Conservation (phyloP, 2,797 vertebrate species). For the Sus cebifrons region DNA sequence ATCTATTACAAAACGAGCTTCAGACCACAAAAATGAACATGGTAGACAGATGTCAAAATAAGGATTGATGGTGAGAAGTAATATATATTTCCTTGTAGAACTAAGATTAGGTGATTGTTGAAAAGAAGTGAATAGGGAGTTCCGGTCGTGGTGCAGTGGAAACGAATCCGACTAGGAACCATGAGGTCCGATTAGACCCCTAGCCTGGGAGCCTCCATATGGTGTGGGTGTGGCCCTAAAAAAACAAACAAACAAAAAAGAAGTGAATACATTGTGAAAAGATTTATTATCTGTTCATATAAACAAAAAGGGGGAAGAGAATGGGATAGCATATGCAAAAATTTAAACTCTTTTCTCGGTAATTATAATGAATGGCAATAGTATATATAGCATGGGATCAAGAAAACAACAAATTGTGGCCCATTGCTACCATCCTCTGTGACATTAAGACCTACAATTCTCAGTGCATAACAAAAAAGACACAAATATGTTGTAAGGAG, state of each 20-base stretch:
- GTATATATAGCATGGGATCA: not conserved
- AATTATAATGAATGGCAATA: not conserved
- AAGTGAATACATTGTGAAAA: not conserved
- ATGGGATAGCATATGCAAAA: not conserved
- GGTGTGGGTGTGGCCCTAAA: too few species aligned
- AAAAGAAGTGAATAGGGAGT: not conserved
- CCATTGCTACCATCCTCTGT: not conserved
- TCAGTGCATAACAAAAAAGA: not conserved
- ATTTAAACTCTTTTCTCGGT: not conserved
- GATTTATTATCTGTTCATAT: not conserved
- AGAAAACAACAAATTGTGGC: not conserved
- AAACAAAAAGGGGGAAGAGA: not conserved
- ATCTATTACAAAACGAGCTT: conserved; percentile 18
- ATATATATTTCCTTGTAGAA: not conserved
- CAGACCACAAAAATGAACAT: not conserved
- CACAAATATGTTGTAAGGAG: conserved; percentile 10
- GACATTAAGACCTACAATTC: not conserved
- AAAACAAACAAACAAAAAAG: too few species aligned
- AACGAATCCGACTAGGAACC: too few species aligned
- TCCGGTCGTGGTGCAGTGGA: too few species aligned
- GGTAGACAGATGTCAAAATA: not conserved
- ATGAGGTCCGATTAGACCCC: too few species aligned
- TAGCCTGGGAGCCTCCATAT: too few species aligned
- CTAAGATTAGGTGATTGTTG: not conserved
- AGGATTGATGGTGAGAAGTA: not conserved